Percentiles rank a stretch among this genome's conserved stretches.
Evolutionary conservation across 2,113 vertebrate species (phyloP).

Genomic region (Poicephalus gulielmi): DNA sequence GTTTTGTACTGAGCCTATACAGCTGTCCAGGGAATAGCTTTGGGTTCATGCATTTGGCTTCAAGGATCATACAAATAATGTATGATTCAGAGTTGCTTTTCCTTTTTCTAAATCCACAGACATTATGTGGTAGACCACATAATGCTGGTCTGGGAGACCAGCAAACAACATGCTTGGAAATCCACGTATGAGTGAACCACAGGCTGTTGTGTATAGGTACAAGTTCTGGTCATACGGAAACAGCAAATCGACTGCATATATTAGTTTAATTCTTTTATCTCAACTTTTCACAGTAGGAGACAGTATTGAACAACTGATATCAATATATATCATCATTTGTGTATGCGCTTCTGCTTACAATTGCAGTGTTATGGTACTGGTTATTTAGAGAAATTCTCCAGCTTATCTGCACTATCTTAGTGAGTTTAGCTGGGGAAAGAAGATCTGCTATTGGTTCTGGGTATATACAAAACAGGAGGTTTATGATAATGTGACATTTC

Average conservation of each 20-base stretch:
- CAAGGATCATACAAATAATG: not conserved
- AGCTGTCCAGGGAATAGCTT: not conserved
- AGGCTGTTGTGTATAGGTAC: not conserved
- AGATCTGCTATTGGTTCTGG: not conserved
- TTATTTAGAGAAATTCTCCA: not conserved
- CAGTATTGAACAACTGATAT: not conserved
- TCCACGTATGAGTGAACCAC: not conserved
- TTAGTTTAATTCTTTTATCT: not conserved
- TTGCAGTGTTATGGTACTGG: not conserved
- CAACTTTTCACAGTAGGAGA: not conserved
- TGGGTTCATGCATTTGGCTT: slow-evolving; percentile 15
- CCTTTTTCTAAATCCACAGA: not conserved
- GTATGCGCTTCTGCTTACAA: not conserved
- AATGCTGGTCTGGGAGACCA: not conserved
- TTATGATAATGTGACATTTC: not conserved
- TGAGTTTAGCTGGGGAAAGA: not conserved
- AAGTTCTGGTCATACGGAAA: not conserved
- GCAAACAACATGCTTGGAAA: not conserved
- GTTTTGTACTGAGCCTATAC: not conserved
- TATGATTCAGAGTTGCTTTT: not conserved
- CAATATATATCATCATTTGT: not conserved
- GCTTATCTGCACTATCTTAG: not conserved
- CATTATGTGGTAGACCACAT: slow-evolving; percentile 27
- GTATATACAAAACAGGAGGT: not conserved
- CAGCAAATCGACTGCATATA: not conserved